Percentiles rank a stretch among this genome's conserved stretches.
Evolutionary conservation across 2,797 vertebrate genomes (phyloP).

Genomic region (Gastrophryne carolinensis): DNA sequence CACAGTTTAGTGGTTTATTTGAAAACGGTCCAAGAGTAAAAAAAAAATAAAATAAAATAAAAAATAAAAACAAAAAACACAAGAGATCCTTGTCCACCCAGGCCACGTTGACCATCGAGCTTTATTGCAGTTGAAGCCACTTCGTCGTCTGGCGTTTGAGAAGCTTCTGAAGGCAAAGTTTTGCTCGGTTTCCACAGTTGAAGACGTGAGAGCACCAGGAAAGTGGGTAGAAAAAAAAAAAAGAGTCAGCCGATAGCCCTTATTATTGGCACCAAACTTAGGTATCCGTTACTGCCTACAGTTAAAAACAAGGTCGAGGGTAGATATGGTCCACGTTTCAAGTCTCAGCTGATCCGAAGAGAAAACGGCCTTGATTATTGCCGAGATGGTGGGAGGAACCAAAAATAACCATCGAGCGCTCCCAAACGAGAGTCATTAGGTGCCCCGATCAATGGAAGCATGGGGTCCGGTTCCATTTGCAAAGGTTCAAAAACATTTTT

Average conservation of each 20-base stretch:
- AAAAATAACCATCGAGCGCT: background rate
- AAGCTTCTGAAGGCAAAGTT: background rate
- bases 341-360: background rate
- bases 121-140: background rate
- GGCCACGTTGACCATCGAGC: background rate
- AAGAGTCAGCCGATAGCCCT: constrained; percentile 58
- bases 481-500: background rate
- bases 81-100: background rate
- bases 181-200: background rate
- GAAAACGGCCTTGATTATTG: constrained; percentile 38
- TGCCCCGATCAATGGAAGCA: constrained; percentile 17
- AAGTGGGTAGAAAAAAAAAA: constrained; percentile 14
- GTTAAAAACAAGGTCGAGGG: background rate
- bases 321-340: background rate
- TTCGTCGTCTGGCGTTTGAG: background rate
- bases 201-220: constrained; percentile 37
- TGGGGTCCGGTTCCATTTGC: background rate
- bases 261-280: constrained; percentile 50
- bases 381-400: constrained; percentile 16
- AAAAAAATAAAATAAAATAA: constrained; percentile 9
- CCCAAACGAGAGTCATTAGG: background rate
- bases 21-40: constrained; percentile 2
- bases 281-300: constrained; percentile 11
- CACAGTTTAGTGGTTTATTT: constrained; percentile 42
- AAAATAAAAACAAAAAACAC: constrained; percentile 21